Conservation (phyloP, 2,888 invertebrate genomes). For the Ichneumon xanthorius region DNA sequence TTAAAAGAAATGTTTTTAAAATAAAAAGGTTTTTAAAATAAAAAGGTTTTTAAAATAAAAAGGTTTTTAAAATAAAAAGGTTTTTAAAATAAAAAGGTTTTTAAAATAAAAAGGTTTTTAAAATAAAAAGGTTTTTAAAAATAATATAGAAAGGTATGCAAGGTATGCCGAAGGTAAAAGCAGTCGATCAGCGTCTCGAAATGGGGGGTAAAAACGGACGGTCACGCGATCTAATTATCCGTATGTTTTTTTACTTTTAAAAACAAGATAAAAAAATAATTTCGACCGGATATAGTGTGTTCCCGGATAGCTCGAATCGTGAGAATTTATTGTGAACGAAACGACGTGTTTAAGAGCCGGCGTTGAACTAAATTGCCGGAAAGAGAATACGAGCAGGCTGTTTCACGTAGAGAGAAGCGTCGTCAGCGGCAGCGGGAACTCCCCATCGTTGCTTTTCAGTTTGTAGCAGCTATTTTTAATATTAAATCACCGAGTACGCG, state of each 20-base stretch:
- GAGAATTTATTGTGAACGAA: constrained; percentile 12
- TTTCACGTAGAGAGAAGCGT: constrained; percentile 49
- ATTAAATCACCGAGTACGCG: constrained; percentile 33
- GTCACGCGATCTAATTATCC: too few species aligned
- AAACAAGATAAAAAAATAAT: not conserved
- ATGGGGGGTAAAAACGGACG: too few species aligned
- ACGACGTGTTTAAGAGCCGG: constrained; percentile 41
- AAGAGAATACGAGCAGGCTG: constrained; percentile 11
- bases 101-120: not conserved
- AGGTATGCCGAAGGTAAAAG: too few species aligned
- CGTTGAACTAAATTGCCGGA: constrained; percentile 47
- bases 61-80: too few species aligned
- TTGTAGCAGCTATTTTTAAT: constrained; percentile 48
- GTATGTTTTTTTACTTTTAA: too few species aligned
- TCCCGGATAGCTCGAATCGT: not conserved
- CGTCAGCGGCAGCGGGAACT: constrained; percentile 8
- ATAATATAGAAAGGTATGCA: too few species aligned
- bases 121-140: too few species aligned
- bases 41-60: too few species aligned
- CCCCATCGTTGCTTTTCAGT: constrained; percentile 34
- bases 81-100: too few species aligned
- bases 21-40: too few species aligned
- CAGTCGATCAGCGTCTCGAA: too few species aligned
- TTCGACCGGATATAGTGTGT: not conserved
- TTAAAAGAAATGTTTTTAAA: too few species aligned